Evolutionary conservation across 2,888 invertebrate species (phyloP).

Genomic region (Scaptomyza parva): DNA sequence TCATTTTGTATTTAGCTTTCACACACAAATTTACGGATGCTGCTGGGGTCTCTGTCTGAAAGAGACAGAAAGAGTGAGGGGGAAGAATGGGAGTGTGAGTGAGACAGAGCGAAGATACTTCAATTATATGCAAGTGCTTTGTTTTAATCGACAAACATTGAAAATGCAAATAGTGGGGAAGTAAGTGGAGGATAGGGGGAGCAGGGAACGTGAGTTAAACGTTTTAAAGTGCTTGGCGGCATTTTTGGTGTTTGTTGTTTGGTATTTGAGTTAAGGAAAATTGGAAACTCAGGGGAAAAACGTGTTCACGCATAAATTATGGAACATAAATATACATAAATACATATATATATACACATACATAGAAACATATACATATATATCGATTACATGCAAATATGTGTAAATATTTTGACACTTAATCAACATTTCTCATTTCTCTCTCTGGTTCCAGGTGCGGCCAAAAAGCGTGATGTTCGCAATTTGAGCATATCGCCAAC

Average conservation of each 20-base stretch:
- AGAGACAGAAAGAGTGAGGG: not conserved
- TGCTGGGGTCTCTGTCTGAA: not conserved
- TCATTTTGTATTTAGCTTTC: not conserved
- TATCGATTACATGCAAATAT: slow-evolving; percentile 40
- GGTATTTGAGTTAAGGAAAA: slow-evolving; percentile 7
- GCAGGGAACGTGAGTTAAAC: not conserved
- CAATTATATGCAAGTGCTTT: slow-evolving; percentile 76
- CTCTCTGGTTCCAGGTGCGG: slow-evolving; percentile 82
- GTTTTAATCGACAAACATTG: slow-evolving; percentile 73
- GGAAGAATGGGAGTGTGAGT: not conserved
- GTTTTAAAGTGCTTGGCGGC: slow-evolving; percentile 24
- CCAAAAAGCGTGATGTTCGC: slow-evolving; percentile 85
- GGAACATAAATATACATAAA: not conserved
- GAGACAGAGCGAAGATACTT: slow-evolving; percentile 46
- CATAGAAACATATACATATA: slow-evolving; percentile 8
- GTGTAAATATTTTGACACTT: slow-evolving; percentile 20
- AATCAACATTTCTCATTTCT: slow-evolving; percentile 5
- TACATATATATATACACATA: not conserved
- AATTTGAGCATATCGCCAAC: slow-evolving; percentile 85
- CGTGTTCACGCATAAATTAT: slow-evolving; percentile 77
- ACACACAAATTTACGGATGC: slow-evolving; percentile 49
- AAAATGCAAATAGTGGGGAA: slow-evolving; percentile 50
- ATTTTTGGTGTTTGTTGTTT: slow-evolving; percentile 3
- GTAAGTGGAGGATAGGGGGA: too few species aligned
- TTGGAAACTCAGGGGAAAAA: slow-evolving; percentile 11